Base-by-base conservation (phyloP, 2,888 invertebrate species). In the Rhaphigaster nebulosa region DNA sequence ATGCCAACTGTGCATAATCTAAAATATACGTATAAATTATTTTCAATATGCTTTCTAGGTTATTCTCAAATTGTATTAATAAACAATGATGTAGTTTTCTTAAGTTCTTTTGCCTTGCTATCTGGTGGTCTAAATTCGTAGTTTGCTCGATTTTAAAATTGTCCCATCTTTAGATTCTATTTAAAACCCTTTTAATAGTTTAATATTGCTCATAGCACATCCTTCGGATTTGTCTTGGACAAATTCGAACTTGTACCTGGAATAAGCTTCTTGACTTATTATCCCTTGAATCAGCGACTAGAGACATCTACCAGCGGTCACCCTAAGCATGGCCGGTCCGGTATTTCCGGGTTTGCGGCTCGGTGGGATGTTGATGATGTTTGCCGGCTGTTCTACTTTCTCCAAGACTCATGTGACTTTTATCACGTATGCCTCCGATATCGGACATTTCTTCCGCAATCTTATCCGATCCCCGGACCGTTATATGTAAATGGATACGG, bases 371-470 rank as follows among this genome's bases (percentile, higher is more conserved):
- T 84, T 41, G 84, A 50, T 45, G 41, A 50, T 84, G 84, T 41
- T 45, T 84, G 84, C 41, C 45, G 45, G 45, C 45, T 50, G 88
- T 41, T 60, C 88, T 88, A 88, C 88, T 88, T 88, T 88, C 88
- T 88, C 88, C 88, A 23, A 60, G 88, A 50, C n/a, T 50, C 88
- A 88, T 88, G 88, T 60, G 88, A 60, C 88, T 88, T 65, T 88
- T 60, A 88, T 56, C 88, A 88, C 88, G 88, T 88, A 60, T 84
- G 8, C 38, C 84, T 45, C 84, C 45, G 41, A 84, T 84, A 84
- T 84, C 84, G 84, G 84, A 13, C 84, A 84, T 84, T 84, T 84
- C 84, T 84, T 84, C 84, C 84, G 84, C 84, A 84, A 84, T 84
- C 84, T 84, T 84, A 84, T 84, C 84, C 84, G 45, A 84, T 84